Conservation (phyloP, 1,140 invertebrate species). For the Idris sp. region DNA sequence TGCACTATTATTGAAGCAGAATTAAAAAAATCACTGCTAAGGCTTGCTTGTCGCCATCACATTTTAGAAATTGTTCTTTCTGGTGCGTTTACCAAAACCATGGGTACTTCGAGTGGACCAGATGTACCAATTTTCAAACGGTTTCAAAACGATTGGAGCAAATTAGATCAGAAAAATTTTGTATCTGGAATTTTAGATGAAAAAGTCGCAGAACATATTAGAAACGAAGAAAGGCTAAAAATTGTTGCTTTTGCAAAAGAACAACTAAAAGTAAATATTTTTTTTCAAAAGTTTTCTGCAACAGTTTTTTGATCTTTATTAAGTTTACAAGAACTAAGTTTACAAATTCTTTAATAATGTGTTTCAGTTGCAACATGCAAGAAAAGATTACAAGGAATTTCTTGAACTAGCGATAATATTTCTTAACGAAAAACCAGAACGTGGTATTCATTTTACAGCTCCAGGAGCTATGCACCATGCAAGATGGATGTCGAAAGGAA, state of each 20-base stretch:
- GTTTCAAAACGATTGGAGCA: not conserved
- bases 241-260: not conserved
- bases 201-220: not conserved
- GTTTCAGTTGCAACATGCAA: not conserved
- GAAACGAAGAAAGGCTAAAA: not conserved
- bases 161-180: not conserved
- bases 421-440: not conserved
- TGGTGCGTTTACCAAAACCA: not conserved
- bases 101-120: conserved; percentile 2
- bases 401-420: not conserved
- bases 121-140: conserved; percentile 9
- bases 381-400: conserved; percentile 10
- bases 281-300: too few relatives aligned
- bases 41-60: conserved; percentile 8
- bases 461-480: conserved; percentile 2
- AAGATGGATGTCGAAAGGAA: not conserved
- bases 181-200: not conserved
- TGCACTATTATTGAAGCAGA: not conserved
- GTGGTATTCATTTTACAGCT: not conserved
- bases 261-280: conserved; percentile 4
- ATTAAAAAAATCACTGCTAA: not conserved
- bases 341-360: not conserved
- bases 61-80: conserved; percentile 4
- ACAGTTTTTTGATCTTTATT: too few relatives aligned
- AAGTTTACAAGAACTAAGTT: not conserved